Evolutionary conservation across 2,113 vertebrate species (phyloP).

Genomic region (Mobula hypostoma): DNA sequence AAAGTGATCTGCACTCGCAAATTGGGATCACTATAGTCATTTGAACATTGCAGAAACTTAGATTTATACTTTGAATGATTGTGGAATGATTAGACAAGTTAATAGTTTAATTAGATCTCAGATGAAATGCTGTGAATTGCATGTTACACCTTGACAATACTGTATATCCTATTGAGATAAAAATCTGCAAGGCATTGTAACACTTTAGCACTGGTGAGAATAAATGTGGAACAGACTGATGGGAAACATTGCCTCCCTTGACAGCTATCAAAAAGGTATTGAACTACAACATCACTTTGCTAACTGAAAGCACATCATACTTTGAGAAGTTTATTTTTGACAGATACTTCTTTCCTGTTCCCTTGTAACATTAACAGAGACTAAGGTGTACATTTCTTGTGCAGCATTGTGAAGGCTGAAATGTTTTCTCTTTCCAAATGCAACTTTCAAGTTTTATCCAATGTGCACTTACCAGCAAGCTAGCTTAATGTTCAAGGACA

Average conservation of each 20-base stretch:
- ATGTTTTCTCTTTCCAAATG: background rate
- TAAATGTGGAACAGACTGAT: background rate
- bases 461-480: background rate
- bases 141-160: background rate
- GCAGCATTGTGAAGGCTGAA: background rate
- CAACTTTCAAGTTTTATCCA: background rate
- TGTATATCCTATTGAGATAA: background rate
- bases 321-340: background rate
- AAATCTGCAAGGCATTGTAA: background rate
- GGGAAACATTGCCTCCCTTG: background rate
- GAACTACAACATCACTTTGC: background rate
- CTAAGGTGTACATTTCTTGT: background rate
- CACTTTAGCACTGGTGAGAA: background rate
- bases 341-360: background rate
- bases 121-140: background rate
- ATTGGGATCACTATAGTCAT: background rate
- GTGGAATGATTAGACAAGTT: background rate
- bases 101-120: background rate
- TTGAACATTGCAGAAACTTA: background rate
- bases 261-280: background rate
- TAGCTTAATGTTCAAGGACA: background rate
- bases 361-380: background rate
- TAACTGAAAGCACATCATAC: background rate
- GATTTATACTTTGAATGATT: background rate
- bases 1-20: background rate